A percentile compares a stretch with the other conserved stretches of the same genome.
phyloP scores from a whole-genome alignment of 2,113 vertebrate genomes.

The Odocoileus hemionus region DNA sequence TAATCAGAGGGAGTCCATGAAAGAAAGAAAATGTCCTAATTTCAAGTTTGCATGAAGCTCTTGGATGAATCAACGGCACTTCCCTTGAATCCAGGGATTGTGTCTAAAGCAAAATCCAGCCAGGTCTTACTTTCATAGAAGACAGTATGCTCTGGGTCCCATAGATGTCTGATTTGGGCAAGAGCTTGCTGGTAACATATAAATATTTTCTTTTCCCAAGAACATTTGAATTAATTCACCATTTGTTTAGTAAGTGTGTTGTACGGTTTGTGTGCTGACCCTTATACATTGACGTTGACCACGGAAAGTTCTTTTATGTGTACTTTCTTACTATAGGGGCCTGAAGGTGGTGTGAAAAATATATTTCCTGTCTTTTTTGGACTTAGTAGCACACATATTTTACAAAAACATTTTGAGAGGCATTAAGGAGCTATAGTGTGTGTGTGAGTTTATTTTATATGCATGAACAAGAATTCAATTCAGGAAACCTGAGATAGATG shows the following conservation, averaged over 20 bases:
- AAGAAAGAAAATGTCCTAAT: not conserved
- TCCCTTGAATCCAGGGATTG: not conserved
- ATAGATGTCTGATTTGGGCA: not conserved
- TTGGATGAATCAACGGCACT: not conserved
- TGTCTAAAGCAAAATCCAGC: not conserved
- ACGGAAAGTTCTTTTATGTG: not conserved
- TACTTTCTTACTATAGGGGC: not conserved
- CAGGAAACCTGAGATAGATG: not conserved
- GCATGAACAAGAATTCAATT: not conserved
- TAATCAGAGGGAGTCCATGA: not conserved
- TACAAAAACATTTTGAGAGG: not conserved
- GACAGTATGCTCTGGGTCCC: not conserved
- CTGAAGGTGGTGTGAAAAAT: not conserved
- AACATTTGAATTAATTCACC: not conserved
- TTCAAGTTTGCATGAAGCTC: not conserved
- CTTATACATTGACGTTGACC: not conserved
- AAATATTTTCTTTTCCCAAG: not conserved
- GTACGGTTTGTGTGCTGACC: not conserved
- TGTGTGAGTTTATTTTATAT: not conserved
- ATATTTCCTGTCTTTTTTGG: not conserved
- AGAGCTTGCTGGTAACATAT: not conserved
- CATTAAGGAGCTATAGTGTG: not conserved
- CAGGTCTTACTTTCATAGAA: not conserved
- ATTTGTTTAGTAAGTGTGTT: not conserved
- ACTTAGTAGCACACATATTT: not conserved